These are phyloP conservation scores for Cybosia mesomella DNA, from an alignment of 2,888 invertebrate genomes.

Conservation along the genomic window DNA sequence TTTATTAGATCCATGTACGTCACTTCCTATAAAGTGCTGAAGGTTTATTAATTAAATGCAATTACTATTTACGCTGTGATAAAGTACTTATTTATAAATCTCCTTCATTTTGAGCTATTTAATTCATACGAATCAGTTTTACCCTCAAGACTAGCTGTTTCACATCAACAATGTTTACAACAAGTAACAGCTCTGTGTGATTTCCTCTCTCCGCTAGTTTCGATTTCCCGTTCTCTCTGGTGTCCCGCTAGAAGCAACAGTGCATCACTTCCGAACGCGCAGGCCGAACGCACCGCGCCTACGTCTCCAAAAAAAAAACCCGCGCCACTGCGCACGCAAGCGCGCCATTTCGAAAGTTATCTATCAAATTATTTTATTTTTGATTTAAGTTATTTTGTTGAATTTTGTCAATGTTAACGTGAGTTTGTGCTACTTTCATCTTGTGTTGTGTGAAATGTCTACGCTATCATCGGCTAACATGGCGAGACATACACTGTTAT, in stretches of 20 bases:
- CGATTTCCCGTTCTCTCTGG: slow-evolving; percentile 66
- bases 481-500: slow-evolving; percentile 56
- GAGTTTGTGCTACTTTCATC: slow-evolving; percentile 56
- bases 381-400: slow-evolving; percentile 13
- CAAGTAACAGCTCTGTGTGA: slow-evolving; percentile 53
- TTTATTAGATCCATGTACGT: no score
- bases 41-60: no score
- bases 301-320: slow-evolving; percentile 29
- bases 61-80: no score
- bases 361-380: slow-evolving; percentile 29
- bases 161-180: background rate
- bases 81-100: no score
- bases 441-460: slow-evolving; percentile 52
- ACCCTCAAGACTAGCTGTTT: background rate
- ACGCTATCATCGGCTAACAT: slow-evolving; percentile 47
- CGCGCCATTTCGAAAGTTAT: slow-evolving; percentile 42
- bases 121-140: background rate
- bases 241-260: slow-evolving; percentile 60
- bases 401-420: slow-evolving; percentile 51
- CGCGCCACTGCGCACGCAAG: slow-evolving; percentile 37
- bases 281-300: slow-evolving; percentile 51
- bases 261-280: slow-evolving; percentile 51
- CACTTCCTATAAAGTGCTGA: no score
- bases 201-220: slow-evolving; percentile 66
- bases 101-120: no score